phyloP scores from a whole-genome alignment of 2,888 invertebrate genomes.

The Drosophila rubida region DNA sequence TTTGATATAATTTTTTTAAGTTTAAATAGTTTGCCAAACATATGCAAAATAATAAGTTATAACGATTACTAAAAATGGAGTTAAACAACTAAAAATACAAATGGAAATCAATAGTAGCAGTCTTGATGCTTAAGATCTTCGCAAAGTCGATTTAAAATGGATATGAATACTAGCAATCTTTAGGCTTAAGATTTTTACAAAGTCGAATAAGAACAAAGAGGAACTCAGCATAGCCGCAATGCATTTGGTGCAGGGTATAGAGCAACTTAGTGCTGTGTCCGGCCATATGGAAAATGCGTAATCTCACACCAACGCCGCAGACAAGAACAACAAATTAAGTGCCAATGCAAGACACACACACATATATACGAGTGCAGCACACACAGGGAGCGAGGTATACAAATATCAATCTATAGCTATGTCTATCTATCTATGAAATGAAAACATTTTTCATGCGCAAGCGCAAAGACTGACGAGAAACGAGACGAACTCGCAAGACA shows the following conservation, averaged over 20 bases:
- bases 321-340: constrained; percentile 76
- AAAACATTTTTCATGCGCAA: constrained; percentile 75
- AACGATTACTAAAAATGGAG: too few relatives aligned
- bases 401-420: constrained; percentile 60
- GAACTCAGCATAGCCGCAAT: too few relatives aligned
- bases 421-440: constrained; percentile 69
- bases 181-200: too few relatives aligned
- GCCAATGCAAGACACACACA: constrained; percentile 57
- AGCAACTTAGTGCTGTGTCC: constrained; percentile 22
- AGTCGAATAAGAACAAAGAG: too few relatives aligned
- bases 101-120: too few relatives aligned
- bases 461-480: constrained; percentile 59
- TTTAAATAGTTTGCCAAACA: too few relatives aligned
- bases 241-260: constrained; percentile 33
- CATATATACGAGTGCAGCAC: constrained; percentile 1
- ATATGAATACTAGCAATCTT: too few relatives aligned
- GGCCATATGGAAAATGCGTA: constrained; percentile 68
- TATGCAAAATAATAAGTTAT: too few relatives aligned
- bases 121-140: too few relatives aligned
- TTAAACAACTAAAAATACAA: too few relatives aligned
- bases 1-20: too few relatives aligned
- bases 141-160: too few relatives aligned
- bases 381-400: constrained; percentile 35
- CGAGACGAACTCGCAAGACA: constrained; percentile 47
- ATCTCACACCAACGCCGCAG: constrained; percentile 66